phyloP scores from a whole-genome alignment of 2,113 vertebrate species.

The Marmota flaviventris region DNA sequence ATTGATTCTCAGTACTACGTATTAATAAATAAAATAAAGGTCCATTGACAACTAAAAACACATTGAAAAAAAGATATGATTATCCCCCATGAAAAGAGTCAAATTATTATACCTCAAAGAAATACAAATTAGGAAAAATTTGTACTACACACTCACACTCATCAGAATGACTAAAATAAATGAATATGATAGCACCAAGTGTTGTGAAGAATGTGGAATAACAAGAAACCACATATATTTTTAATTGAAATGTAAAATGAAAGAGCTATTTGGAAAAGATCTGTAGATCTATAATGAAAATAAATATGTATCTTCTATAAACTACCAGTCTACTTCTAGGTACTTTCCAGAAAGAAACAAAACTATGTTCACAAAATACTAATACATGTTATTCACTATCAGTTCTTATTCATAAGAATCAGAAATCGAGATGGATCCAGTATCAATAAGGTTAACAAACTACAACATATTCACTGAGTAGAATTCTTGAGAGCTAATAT shows the following conservation, averaged over 20 bases:
- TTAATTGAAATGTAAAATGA: neutral
- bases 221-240: neutral
- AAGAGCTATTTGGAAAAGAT: neutral
- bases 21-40: no score
- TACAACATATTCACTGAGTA: neutral
- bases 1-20: no score
- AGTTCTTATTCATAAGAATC: neutral
- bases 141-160: neutral
- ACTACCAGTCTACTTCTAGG: neutral
- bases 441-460: neutral
- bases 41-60: no score
- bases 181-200: neutral
- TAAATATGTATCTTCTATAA: neutral
- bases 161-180: neutral
- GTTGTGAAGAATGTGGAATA: neutral
- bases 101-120: neutral
- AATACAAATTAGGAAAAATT: neutral
- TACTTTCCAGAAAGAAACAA: neutral
- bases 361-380: neutral
- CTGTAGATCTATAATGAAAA: neutral
- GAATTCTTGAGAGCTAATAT: neutral
- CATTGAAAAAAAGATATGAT: neutral
- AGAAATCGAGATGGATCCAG: neutral
- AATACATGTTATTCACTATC: neutral
- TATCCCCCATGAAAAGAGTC: neutral